phyloP scores from a whole-genome alignment of 2,888 invertebrate genomes.

The Entomobrya proxima region DNA sequence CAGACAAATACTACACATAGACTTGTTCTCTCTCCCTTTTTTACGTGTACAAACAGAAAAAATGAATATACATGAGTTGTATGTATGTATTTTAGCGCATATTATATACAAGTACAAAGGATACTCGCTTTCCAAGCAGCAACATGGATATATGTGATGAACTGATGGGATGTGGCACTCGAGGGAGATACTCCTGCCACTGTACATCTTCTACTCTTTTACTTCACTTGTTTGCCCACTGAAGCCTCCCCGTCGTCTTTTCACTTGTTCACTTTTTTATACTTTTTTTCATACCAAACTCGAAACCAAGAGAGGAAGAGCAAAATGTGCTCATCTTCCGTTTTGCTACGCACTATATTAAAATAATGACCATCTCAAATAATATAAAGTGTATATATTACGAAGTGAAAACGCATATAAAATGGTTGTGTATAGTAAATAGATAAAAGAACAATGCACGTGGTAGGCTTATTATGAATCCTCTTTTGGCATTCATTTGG shows the following conservation, averaged over 20 bases:
- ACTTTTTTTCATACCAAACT: conserved; percentile 19
- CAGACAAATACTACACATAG: neutral
- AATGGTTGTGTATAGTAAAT: neutral
- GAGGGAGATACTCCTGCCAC: conserved; percentile 66
- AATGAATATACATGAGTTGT: conserved; percentile 31
- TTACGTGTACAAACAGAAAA: neutral
- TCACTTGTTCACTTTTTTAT: conserved; percentile 39
- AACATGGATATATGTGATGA: conserved; percentile 64
- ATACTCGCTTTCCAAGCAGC: neutral
- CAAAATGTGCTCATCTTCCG: conserved; percentile 16
- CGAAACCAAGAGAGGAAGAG: conserved; percentile 37
- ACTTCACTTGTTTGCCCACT: conserved; percentile 58
- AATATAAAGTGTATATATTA: neutral
- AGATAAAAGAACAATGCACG: neutral
- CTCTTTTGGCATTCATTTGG: conserved; percentile 57
- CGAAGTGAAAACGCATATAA: neutral
- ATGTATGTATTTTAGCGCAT: neutral
- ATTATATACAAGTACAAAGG: neutral
- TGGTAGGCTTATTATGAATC: conserved; percentile 32
- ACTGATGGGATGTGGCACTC: conserved; percentile 71
- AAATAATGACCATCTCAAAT: conserved; percentile 45
- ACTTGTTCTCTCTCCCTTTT: neutral
- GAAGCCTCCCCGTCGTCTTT: conserved; percentile 36
- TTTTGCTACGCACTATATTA: conserved; percentile 22
- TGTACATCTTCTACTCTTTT: conserved; percentile 39